Evolutionary conservation across 2,888 invertebrate species (phyloP).

Genomic region (Leptopilina drosophilae): DNA sequence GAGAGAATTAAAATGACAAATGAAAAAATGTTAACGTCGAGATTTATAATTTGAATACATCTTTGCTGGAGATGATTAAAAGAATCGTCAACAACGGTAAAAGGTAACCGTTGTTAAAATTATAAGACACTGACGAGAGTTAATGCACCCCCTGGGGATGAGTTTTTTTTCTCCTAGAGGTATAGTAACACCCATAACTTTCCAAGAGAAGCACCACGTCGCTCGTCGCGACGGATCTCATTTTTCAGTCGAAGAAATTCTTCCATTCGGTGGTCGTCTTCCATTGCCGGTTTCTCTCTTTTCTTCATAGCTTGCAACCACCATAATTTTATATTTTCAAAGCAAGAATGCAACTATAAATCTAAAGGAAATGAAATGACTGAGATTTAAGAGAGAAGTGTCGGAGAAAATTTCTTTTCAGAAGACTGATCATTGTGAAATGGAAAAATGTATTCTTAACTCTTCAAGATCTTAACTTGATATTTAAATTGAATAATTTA

Average conservation of each 20-base stretch:
- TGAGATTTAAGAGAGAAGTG: slow-evolving; percentile 9
- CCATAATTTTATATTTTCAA: slow-evolving; percentile 38
- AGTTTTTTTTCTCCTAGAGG: slow-evolving; percentile 1
- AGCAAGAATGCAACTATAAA: slow-evolving; percentile 33
- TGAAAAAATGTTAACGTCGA: too few relatives aligned
- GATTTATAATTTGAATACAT: neutral
- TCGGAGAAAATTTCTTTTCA: slow-evolving; percentile 6
- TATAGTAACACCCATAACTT: slow-evolving; percentile 21
- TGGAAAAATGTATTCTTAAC: neutral
- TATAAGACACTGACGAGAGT: neutral
- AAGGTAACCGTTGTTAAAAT: slow-evolving; percentile 4
- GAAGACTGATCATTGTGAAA: slow-evolving; percentile 23
- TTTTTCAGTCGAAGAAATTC: slow-evolving; percentile 35
- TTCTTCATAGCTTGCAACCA: slow-evolving; percentile 7
- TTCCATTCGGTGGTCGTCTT: neutral
- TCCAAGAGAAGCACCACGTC: slow-evolving; percentile 19
- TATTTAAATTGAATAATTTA: neutral
- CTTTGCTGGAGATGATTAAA: neutral
- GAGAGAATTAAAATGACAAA: too few relatives aligned
- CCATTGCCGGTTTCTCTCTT: slow-evolving; percentile 4
- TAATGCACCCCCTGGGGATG: slow-evolving; percentile 19
- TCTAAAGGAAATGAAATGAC: slow-evolving; percentile 8
- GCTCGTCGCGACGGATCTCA: slow-evolving; percentile 38
- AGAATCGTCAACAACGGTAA: neutral
- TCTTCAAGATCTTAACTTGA: neutral